Base-by-base conservation (phyloP, 2,888 invertebrate genomes). In the Rhamphomyia laevipes region DNA sequence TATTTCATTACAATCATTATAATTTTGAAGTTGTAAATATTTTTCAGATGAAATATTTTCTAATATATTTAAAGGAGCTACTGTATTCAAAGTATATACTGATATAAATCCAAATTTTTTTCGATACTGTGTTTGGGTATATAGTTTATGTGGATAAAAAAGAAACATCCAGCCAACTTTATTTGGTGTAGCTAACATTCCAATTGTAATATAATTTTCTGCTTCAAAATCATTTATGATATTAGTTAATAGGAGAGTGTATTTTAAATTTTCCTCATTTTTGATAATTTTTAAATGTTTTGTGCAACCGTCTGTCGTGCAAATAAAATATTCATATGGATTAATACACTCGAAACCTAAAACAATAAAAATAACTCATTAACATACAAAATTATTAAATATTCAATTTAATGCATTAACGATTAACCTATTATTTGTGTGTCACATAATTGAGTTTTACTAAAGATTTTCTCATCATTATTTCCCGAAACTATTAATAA, bases 341-440 rank as follows among this genome's bases (percentile, higher is more conserved):
- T 45, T 37, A 18, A 38, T 21, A 21, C n/a, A 49, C 54, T 2
- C 61, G n/a, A 4, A 44, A 37, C 46, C 58, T 21, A 68, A 50
- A 12, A 59, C 67, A 66, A 16, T 7, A 44, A 46, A 52, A 35
- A 35, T 45, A 16, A 33, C 33, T 43, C 12, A 12, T 41, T 35
- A 35, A 13, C 2, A 13, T 35, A 35, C 2, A 27, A 27, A 35
- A n/a, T 35, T 13, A 13, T 6, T 4, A n/a, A n/a, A 35, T 13
- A 35, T 35, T 35, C 9, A 13, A 13, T 35, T 35, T n/a, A 7
- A n/a, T 15, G 30, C 42, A 17, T 40, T 30, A 27, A 12, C 4
- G 13, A 45, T 51, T 54, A 40, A 54, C 64, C 63, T n/a, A 64
- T 60, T 33, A 67, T 62, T 53, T 64, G 63, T 5, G 61, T 57